phyloP scores from a whole-genome alignment of 1,140 invertebrate species.

The Sipha flava region DNA sequence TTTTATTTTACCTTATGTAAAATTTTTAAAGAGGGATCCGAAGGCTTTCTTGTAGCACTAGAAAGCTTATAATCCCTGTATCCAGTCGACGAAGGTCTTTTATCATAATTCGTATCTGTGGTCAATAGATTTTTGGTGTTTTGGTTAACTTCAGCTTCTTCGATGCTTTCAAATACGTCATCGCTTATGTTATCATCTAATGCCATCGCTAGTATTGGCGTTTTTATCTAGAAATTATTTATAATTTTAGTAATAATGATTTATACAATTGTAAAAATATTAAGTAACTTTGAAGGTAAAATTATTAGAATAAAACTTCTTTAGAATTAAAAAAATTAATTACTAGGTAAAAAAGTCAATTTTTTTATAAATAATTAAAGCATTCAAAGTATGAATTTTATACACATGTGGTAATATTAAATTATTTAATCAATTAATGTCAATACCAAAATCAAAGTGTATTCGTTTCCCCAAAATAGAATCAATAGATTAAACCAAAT shows the following conservation, averaged over 20 bases:
- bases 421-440: too few species aligned
- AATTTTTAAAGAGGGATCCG: constrained; percentile 34
- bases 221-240: neutral
- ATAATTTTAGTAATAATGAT: neutral
- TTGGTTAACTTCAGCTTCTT: constrained; percentile 39
- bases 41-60: constrained; percentile 46
- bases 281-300: too few species aligned
- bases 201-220: constrained; percentile 41
- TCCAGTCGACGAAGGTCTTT: constrained; percentile 62
- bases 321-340: too few species aligned
- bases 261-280: too few species aligned
- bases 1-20: constrained; percentile 40
- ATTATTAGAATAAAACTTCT: too few species aligned
- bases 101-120: constrained; percentile 42
- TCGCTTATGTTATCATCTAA: constrained; percentile 63
- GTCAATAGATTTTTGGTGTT: constrained; percentile 36
- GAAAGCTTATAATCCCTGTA: constrained; percentile 70
- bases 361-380: too few species aligned
- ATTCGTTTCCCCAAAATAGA: too few species aligned
- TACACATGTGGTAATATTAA: too few species aligned
- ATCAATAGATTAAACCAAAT: too few species aligned
- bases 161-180: constrained; percentile 61
- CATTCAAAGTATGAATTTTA: too few species aligned
- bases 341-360: too few species aligned
- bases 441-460: too few species aligned